Evolutionary conservation across 2,113 vertebrate genomes (phyloP).

Genomic region (Myotis yumanensis): DNA sequence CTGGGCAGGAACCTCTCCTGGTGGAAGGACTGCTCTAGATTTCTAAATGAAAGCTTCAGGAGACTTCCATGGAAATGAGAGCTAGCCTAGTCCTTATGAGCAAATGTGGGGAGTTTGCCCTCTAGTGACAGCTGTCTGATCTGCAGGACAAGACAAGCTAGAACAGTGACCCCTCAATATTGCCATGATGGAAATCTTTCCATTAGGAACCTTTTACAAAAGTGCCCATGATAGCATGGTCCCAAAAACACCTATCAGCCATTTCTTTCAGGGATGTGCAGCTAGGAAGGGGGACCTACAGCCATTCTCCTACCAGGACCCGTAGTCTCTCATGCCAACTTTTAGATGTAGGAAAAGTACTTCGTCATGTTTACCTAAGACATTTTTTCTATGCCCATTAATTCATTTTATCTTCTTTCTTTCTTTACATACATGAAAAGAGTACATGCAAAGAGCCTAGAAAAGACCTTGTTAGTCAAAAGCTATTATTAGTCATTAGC

Average conservation of each 20-base stretch:
- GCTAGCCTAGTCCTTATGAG: background rate
- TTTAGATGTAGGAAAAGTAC: background rate
- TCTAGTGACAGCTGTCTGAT: constrained; percentile 48
- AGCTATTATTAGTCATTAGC: background rate
- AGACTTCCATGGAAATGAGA: background rate
- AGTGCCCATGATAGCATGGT: background rate
- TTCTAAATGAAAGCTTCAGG: background rate
- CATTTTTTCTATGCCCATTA: background rate
- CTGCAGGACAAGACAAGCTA: background rate
- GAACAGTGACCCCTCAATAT: background rate
- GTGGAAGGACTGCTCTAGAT: background rate
- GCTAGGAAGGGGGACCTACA: background rate
- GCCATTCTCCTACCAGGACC: background rate
- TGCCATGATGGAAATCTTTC: background rate
- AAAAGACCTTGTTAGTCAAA: background rate
- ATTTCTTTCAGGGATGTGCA: background rate
- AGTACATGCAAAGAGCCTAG: background rate
- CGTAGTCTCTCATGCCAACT: background rate
- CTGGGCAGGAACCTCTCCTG: background rate
- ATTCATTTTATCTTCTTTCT: background rate
- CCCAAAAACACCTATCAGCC: background rate
- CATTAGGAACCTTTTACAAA: background rate
- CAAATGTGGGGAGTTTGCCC: constrained; percentile 21
- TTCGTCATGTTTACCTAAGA: background rate
- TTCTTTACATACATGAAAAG: background rate